A percentile compares a stretch with the other conserved stretches of the same genome.
These are phyloP conservation scores for Sinodicranocentrus sp. DNA, from an alignment of 2,888 invertebrate species.

Conservation along the genomic window DNA sequence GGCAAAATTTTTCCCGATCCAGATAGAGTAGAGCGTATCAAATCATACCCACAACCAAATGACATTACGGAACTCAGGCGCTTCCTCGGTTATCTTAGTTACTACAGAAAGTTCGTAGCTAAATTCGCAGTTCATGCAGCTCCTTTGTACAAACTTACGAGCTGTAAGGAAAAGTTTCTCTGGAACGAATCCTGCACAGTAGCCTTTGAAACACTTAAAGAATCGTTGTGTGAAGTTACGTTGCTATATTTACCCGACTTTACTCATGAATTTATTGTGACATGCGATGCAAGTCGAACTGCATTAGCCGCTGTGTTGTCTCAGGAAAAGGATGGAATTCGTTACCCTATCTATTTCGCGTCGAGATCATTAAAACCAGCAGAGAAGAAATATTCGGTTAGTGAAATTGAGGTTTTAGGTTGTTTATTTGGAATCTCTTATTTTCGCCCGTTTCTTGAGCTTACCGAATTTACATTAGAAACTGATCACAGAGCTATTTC, in stretches of 20 bases:
- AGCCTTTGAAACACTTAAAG: constrained; percentile 54
- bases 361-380: constrained; percentile 71
- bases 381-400: constrained; percentile 78
- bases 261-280: constrained; percentile 73
- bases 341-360: constrained; percentile 73
- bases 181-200: constrained; percentile 52
- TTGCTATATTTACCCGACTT: constrained; percentile 74
- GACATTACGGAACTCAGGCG: constrained; percentile 54
- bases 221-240: constrained; percentile 51
- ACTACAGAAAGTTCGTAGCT: constrained; percentile 61
- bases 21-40: constrained; percentile 74
- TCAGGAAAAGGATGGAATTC: constrained; percentile 72
- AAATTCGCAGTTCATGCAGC: constrained; percentile 43
- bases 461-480: constrained; percentile 77
- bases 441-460: constrained; percentile 79
- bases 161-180: constrained; percentile 28
- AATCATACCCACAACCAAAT: constrained; percentile 58
- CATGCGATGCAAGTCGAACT: constrained; percentile 76
- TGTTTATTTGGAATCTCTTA: constrained; percentile 78
- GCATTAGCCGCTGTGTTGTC: constrained; percentile 77
- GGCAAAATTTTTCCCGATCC: constrained; percentile 78
- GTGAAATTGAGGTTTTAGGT: constrained; percentile 78
- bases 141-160: constrained; percentile 58
- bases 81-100: constrained; percentile 67
- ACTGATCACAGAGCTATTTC: constrained; percentile 80